Percentiles rank a stretch among this genome's conserved stretches.
phyloP scores from a whole-genome alignment of 2,797 vertebrate species.

The Simalia tracyae region DNA sequence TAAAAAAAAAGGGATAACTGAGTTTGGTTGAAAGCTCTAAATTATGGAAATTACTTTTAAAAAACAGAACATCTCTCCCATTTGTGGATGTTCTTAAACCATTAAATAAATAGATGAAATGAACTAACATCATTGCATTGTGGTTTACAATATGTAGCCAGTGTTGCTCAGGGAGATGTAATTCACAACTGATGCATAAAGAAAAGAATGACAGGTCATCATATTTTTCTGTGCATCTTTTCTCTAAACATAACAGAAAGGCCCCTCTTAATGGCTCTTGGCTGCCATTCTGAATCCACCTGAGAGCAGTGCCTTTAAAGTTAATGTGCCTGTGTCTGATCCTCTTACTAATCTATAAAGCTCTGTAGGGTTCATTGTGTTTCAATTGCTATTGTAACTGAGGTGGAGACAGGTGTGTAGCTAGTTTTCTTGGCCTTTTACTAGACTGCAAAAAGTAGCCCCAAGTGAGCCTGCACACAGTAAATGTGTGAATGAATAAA shows the following conservation, averaged over 20 bases:
- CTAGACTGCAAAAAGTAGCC: conserved; percentile 49
- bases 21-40: not conserved
- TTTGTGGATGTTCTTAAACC: not conserved
- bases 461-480: conserved; percentile 30
- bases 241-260: conserved; percentile 45
- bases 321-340: not conserved
- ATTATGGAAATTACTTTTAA: not conserved
- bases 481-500: conserved; percentile 7
- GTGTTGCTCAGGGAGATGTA: not conserved
- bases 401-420: conserved; percentile 62
- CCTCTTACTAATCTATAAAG: conserved; percentile 48
- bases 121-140: not conserved
- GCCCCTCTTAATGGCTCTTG: conserved; percentile 45
- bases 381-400: conserved; percentile 49
- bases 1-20: not conserved
- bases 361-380: conserved; percentile 47
- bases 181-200: not conserved
- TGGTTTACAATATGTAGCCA: not conserved
- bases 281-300: not conserved
- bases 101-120: not conserved
- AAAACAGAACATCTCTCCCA: not conserved
- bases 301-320: conserved; percentile 5
- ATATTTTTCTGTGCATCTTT: conserved; percentile 37
- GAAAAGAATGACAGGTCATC: conserved; percentile 2
- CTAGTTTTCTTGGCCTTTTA: conserved; percentile 62